Conservation (phyloP, 2,113 vertebrate genomes). For the Eonycteris spelaea region DNA sequence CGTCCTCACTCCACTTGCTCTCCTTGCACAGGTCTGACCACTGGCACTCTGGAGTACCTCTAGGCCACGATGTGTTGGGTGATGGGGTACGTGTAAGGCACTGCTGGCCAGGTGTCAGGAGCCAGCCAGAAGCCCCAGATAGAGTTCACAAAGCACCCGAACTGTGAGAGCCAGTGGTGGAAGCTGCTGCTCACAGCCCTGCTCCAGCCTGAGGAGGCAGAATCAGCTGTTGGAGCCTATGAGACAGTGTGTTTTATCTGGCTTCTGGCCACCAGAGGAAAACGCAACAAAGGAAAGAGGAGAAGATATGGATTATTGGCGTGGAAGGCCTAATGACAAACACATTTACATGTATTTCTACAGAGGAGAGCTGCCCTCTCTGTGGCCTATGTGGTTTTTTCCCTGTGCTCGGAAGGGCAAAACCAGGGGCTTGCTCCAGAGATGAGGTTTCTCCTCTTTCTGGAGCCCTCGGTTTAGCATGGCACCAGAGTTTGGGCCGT, state of each 20-base stretch:
- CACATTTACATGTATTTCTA: constrained; percentile 76
- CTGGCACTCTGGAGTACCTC: not conserved
- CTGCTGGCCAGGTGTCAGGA: not conserved
- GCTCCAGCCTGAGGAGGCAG: not conserved
- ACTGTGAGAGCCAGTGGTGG: not conserved
- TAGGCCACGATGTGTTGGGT: too few species aligned
- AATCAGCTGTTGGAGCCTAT: constrained; percentile 54
- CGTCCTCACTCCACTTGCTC: rapidly evolving
- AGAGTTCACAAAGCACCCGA: not conserved
- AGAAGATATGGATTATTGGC: constrained; percentile 78
- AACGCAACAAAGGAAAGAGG: constrained; percentile 79
- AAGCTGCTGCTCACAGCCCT: not conserved
- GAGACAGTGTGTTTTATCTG: constrained; percentile 80
- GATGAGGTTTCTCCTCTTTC: not conserved
- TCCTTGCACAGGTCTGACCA: not conserved
- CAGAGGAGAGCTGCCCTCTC: constrained; percentile 19
- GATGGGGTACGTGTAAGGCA: not conserved
- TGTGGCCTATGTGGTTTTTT: constrained; percentile 5
- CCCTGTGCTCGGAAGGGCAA: not conserved
- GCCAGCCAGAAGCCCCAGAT: not conserved
- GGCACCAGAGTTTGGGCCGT: not conserved
- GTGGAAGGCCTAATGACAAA: constrained; percentile 81
- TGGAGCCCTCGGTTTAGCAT: not conserved
- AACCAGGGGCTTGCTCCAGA: not conserved
- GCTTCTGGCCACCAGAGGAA: constrained; percentile 76